Percentiles rank a stretch among this genome's conserved stretches.
Conservation (phyloP, 2,888 invertebrate species). For the Napeogenes inachia region DNA sequence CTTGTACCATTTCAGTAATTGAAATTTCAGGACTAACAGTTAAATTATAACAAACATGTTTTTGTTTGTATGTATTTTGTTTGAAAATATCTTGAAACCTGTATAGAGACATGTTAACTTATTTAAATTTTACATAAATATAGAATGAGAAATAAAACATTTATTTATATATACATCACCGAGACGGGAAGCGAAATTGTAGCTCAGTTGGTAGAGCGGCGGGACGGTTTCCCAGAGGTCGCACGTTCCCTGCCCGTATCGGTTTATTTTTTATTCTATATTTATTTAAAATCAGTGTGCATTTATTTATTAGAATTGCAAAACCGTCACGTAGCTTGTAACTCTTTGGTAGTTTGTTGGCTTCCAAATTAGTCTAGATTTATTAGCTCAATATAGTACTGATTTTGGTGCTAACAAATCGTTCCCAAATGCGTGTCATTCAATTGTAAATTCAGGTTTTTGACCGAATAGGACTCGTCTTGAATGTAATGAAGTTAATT, state of each 20-base stretch:
- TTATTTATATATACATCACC: too few species aligned
- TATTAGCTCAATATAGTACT: constrained; percentile 59
- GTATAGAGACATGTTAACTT: too few species aligned
- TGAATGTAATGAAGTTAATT: constrained; percentile 58
- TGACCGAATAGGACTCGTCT: constrained; percentile 56
- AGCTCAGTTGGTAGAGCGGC: too few species aligned
- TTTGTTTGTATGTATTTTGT: too few species aligned
- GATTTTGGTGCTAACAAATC: constrained; percentile 55
- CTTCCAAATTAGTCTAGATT: constrained; percentile 46
- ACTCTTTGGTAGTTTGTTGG: background rate
- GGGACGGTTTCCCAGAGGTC: too few species aligned
- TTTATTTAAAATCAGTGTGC: too few species aligned
- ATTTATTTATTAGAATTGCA: constrained; percentile 33
- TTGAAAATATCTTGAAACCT: too few species aligned
- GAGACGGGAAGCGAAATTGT: too few species aligned
- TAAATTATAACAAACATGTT: background rate
- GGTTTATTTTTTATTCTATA: too few species aligned
- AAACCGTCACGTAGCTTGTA: constrained; percentile 19
- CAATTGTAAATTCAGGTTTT: constrained; percentile 69
- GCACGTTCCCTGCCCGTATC: too few species aligned
- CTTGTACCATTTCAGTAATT: constrained; percentile 41
- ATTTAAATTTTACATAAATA: too few species aligned
- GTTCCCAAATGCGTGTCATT: constrained; percentile 50
- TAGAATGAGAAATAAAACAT: too few species aligned
- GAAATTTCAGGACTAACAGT: constrained; percentile 30